Evolutionary conservation across 2,797 vertebrate species (phyloP).

Genomic region (Lacerta bilineata): DNA sequence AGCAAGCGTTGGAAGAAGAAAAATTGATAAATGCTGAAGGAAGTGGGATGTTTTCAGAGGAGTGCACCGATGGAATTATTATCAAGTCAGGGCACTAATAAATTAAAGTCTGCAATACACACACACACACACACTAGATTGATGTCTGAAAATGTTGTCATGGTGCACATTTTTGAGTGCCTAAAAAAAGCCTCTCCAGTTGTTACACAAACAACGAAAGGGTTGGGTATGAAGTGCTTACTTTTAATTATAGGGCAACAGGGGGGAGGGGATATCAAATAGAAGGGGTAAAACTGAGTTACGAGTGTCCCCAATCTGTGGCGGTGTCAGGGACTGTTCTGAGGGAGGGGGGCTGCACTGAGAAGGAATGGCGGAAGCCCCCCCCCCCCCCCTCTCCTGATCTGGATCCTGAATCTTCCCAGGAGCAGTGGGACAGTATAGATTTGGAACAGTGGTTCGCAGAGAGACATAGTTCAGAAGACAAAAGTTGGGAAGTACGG

Average conservation of each 20-base stretch:
- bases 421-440: no score
- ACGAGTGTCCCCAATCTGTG: neutral
- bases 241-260: neutral
- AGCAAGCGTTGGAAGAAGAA: constrained; percentile 49
- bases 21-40: constrained; percentile 56
- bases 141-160: neutral
- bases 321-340: no score
- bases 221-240: neutral
- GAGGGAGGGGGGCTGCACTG: no score
- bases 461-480: no score
- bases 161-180: no score
- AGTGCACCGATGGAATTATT: neutral
- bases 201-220: neutral
- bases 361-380: no score
- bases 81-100: neutral
- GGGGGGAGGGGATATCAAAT: no score
- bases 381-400: no score
- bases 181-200: neutral
- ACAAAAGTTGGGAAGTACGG: no score
- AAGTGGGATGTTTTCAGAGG: constrained; percentile 25
- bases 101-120: neutral
- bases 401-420: no score
- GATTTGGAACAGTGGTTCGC: no score
- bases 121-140: no score
- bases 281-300: neutral